Base-by-base conservation (phyloP, 2,888 invertebrate species). In the Arge pagana region DNA sequence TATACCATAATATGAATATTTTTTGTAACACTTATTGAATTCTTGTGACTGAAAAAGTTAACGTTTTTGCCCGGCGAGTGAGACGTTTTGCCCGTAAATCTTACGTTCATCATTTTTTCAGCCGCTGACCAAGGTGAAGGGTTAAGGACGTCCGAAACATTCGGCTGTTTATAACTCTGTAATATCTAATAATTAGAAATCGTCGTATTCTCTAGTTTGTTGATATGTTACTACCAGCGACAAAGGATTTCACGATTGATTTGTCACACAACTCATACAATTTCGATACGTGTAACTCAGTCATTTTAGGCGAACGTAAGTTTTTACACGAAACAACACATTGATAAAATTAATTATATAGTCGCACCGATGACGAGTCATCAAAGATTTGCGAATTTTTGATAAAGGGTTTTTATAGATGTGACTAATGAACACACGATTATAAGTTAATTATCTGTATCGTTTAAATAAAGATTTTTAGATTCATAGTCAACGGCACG, bases 41-140 rank as follows among this genome's bases (percentile, higher is more conserved):
- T n/a, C n/a, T n/a, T n/a, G n/a, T n/a, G n/a, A n/a, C n/a, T n/a
- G n/a, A n/a, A n/a, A n/a, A n/a, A n/a, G n/a, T n/a, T n/a, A n/a
- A n/a, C n/a, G n/a, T n/a, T n/a, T n/a, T n/a, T n/a, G n/a, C n/a
- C 8, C 26, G 28, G 10, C 13, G 40, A 49, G 41, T 49, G 23
- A 37, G 15, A 30, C 23, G n/a, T 26, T 6, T 18, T 41, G 2
- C 2, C 13, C 8, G 5, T 26, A 1, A 13, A 30, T 18, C 30
- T 33, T 36, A 21, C 23, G 15, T 3, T 40, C 24, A 42, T 26
- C 48, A 3, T 23, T 11, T 13, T 67, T 67, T 6, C 69, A 74
- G 73, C 72, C 62, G 64, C 64, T 65, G 57, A 61, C 61, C 28
- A 66, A 68, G 53, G 60, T 52, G 6, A 60, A 61, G 52, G 58